These are phyloP conservation scores for Raja brachyura DNA, from an alignment of 2,113 vertebrate species.

Conservation along the genomic window DNA sequence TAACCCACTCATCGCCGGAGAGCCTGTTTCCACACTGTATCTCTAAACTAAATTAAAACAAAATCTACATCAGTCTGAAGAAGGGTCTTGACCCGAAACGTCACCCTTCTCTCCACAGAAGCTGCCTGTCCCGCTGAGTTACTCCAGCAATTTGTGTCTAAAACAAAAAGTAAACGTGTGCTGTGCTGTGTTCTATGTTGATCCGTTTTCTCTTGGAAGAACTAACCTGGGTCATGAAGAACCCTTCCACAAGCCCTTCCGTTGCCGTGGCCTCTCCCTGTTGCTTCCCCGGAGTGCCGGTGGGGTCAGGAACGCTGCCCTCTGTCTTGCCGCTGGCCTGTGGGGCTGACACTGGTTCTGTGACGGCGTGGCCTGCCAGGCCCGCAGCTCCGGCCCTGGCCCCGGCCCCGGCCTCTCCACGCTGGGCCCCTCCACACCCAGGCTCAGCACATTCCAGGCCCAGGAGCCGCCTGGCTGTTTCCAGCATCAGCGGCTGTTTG, in stretches of 20 bases:
- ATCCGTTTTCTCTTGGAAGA: background rate
- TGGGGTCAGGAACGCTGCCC: background rate
- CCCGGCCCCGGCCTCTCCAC: background rate
- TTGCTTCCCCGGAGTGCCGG: background rate
- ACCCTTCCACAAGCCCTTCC: slow-evolving; percentile 45
- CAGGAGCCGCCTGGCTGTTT: background rate
- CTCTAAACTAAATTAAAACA: too few relatives aligned
- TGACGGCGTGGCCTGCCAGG: too few relatives aligned
- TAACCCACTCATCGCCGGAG: too few relatives aligned
- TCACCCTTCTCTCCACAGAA: too few relatives aligned
- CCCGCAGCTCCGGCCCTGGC: background rate
- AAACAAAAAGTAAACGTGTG: too few relatives aligned
- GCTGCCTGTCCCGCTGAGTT: too few relatives aligned
- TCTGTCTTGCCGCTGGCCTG: background rate
- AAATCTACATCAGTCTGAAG: too few relatives aligned
- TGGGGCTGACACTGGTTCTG: background rate
- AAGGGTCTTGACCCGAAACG: too few relatives aligned
- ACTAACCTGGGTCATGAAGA: slow-evolving; percentile 77
- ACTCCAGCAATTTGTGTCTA: too few relatives aligned
- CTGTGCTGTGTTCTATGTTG: too few relatives aligned
- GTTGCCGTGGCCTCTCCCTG: background rate
- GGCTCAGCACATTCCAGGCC: slow-evolving; percentile 38
- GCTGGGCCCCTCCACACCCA: background rate
- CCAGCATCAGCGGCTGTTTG: slow-evolving; percentile 46
- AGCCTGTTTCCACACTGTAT: too few relatives aligned